Evolutionary conservation across 2,797 vertebrate species (phyloP), one percentile per base, ranked within the genome.

Genomic region (Dendrocincla tyrannina): DNA sequence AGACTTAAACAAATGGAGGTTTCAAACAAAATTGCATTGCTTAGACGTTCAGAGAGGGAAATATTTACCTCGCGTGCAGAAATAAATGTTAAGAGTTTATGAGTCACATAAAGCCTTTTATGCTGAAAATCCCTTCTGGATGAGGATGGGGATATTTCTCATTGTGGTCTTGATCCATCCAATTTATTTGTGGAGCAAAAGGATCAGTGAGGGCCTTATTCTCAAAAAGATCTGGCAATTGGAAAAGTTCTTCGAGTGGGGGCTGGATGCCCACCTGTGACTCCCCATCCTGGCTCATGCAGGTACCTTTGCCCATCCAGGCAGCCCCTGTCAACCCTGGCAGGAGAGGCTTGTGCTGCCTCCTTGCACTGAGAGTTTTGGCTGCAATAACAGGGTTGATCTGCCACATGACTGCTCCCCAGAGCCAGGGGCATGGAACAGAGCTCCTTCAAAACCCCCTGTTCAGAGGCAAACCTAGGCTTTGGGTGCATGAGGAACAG

Each of bases 1-100:
- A 60, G 63, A 70, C 53, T 77, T 88, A 90, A 87, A 96, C 87
- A 94, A 97, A 90, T 88, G 87, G 86, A 97, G 58, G 60, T 76
- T 95, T 95, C 80, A 92, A 93, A 92, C 33, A 85, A 91, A 96
- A 93, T 58, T 76, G 90, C 85, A 88, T 59, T 44, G 46, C 91
- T 96, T 94, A 91, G 85, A 83, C 3, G 8, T 93, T 97, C 68
- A 50, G 52, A 85, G 67, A 68, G 80, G 80, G 88, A 97, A 95
- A 78, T 91, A 91, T 53, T 96, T 96, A 96, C 89, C 67, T 95
- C 20, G 1, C 1, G 0, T 70, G 52, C 59, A 75, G 73, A 95
- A 89, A 95, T 89, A 84, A 91, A 88, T 89, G 89, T 85, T 95
- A 74, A 74, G 50, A 75, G 84, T 74, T 47, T 85, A 93, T 68